Conservation (phyloP, 1,140 invertebrate genomes). For the Hirudo medicinalis region DNA sequence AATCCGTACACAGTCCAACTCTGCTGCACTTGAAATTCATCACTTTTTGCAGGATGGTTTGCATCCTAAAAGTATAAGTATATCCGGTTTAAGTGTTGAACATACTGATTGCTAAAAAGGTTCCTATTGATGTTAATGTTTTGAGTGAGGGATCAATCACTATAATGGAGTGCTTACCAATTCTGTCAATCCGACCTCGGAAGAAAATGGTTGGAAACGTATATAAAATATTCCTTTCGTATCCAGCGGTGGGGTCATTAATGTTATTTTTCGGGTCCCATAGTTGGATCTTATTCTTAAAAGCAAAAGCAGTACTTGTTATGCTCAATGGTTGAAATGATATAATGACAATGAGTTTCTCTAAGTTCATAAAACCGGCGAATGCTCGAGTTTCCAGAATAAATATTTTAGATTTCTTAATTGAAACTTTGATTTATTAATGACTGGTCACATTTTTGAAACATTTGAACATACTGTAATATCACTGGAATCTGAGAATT, state of each 20-base stretch:
- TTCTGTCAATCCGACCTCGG: slow-evolving; percentile 15
- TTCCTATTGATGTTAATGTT: no score
- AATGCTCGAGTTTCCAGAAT: no score
- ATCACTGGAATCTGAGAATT: slow-evolving; percentile 12
- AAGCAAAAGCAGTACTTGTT: neutral
- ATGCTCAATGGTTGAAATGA: no score
- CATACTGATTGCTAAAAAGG: no score
- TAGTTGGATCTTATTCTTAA: slow-evolving; percentile 12
- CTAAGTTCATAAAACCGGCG: no score
- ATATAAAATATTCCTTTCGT: slow-evolving; percentile 11
- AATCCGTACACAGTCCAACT: slow-evolving; percentile 26
- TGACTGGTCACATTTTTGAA: neutral
- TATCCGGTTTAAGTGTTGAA: no score
- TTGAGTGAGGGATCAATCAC: no score
- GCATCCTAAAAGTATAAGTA: slow-evolving; percentile 23
- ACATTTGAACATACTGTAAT: slow-evolving; percentile 9
- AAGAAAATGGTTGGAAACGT: slow-evolving; percentile 11
- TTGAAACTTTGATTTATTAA: neutral
- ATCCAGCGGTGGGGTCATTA: neutral
- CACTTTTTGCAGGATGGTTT: slow-evolving; percentile 22
- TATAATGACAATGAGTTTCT: no score
- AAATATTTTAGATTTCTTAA: neutral
- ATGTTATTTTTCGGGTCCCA: slow-evolving; percentile 3
- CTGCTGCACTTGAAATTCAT: slow-evolving; percentile 5
- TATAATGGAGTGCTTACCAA: no score